phyloP scores from a whole-genome alignment of 2,888 invertebrate species.

The Cerastis leucographa region DNA sequence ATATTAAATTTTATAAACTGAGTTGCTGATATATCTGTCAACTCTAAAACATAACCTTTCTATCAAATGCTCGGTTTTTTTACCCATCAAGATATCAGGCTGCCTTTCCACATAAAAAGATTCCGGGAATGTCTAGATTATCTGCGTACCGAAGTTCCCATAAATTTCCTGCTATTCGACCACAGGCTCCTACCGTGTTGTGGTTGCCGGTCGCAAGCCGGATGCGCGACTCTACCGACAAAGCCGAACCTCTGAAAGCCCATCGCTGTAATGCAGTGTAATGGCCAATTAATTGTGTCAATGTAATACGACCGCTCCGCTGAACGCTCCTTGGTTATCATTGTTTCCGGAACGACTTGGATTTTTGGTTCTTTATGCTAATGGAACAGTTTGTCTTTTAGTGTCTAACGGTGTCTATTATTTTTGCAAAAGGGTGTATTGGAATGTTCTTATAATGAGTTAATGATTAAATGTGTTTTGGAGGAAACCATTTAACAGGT shows the following conservation, averaged over 20 bases:
- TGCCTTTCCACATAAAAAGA: constrained; percentile 6
- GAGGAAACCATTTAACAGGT: not conserved
- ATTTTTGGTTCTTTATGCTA: constrained; percentile 48
- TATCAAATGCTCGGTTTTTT: not conserved
- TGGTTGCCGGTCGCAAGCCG: constrained; percentile 58
- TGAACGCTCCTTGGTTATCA: constrained; percentile 57
- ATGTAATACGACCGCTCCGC: constrained; percentile 53
- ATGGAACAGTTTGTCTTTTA: constrained; percentile 32
- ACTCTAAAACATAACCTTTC: not conserved
- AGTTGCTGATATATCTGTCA: not conserved
- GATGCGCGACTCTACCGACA: constrained; percentile 48
- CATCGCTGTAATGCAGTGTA: constrained; percentile 54
- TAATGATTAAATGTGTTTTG: not conserved
- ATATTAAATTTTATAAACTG: not conserved
- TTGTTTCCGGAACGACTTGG: constrained; percentile 46
- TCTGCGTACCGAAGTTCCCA: constrained; percentile 49
- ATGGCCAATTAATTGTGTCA: constrained; percentile 64
- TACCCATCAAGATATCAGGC: not conserved
- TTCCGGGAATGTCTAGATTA: constrained; percentile 36
- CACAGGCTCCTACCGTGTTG: constrained; percentile 60
- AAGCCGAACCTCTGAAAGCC: constrained; percentile 56
- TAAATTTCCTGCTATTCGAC: constrained; percentile 62
- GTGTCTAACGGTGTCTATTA: constrained; percentile 11
- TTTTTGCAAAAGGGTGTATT: constrained; percentile 3
- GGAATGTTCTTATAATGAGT: not conserved